A percentile compares a stretch with the other conserved stretches of the same genome.
phyloP scores from a whole-genome alignment of 1,140 invertebrate genomes.

The Lineus longissimus region DNA sequence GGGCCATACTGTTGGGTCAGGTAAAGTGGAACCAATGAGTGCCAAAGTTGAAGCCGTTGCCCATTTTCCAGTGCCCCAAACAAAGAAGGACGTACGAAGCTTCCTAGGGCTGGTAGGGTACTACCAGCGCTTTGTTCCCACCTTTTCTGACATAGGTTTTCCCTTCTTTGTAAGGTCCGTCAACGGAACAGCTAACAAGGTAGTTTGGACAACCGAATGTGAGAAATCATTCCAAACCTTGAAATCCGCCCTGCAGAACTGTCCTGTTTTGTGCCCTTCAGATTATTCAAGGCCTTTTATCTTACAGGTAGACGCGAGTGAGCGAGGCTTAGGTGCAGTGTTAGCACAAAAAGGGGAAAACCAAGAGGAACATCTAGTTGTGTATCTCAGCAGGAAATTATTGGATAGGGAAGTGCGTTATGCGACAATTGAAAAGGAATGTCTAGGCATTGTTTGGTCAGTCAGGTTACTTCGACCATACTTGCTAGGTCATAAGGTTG shows the following conservation, averaged over 20 bases:
- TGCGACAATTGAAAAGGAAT: too few relatives aligned
- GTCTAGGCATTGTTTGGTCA: not conserved
- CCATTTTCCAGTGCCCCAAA: slow-evolving; percentile 32
- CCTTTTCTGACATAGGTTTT: not conserved
- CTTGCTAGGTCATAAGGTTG: not conserved
- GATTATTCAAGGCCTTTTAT: not conserved
- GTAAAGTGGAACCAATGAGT: slow-evolving; percentile 34
- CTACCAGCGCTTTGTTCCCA: slow-evolving; percentile 12
- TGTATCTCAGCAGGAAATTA: not conserved
- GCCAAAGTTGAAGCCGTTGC: slow-evolving; percentile 46
- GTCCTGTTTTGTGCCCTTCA: not conserved
- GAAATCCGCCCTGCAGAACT: not conserved
- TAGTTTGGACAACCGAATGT: not conserved
- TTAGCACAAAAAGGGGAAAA: not conserved
- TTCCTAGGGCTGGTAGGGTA: slow-evolving; percentile 23
- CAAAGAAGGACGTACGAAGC: slow-evolving; percentile 40
- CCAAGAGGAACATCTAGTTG: not conserved
- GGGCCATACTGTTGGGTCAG: slow-evolving; percentile 9
- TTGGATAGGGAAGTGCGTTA: not conserved
- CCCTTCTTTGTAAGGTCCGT: not conserved
- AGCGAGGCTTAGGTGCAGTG: not conserved
- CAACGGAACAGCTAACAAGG: not conserved
- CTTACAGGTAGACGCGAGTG: too few relatives aligned
- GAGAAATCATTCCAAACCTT: not conserved
- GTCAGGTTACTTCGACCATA: not conserved